These are phyloP conservation scores for Caenorhabditis doughertyi DNA, from an alignment of 2,888 invertebrate genomes.

Conservation along the genomic window DNA sequence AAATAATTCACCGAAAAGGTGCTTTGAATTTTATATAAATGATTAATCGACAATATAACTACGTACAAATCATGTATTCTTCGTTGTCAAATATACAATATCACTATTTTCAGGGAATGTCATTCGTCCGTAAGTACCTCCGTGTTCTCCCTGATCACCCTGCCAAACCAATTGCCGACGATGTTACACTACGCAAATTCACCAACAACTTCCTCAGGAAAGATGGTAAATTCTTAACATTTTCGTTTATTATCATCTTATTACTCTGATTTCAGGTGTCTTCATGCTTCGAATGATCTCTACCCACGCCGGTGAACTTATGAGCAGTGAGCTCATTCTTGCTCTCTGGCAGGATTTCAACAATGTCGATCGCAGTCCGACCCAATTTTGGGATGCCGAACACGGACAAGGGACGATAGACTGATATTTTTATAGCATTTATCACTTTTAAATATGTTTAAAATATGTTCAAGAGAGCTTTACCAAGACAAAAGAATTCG, in stretches of 20 bases:
- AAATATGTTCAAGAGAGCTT: constrained; percentile 17
- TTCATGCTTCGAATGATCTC: constrained; percentile 83
- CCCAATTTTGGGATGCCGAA: constrained; percentile 82
- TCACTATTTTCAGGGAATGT: constrained; percentile 74
- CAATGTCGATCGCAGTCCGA: constrained; percentile 82
- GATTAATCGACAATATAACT: too few species aligned
- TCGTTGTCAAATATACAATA: too few species aligned
- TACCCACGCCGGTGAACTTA: constrained; percentile 83
- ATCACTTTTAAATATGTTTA: not conserved
- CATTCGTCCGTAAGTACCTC: constrained; percentile 82
- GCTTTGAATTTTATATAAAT: too few species aligned
- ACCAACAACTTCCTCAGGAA: constrained; percentile 82
- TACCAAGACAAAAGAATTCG: not conserved
- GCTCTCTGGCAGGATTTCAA: constrained; percentile 83
- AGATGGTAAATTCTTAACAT: constrained; percentile 55
- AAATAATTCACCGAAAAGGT: too few species aligned
- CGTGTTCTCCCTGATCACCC: constrained; percentile 83
- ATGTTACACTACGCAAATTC: constrained; percentile 82
- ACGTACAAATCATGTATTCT: too few species aligned
- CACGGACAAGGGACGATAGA: constrained; percentile 75
- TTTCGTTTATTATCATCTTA: too few species aligned
- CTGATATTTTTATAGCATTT: constrained; percentile 34
- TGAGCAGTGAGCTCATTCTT: constrained; percentile 82
- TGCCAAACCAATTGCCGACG: constrained; percentile 81
- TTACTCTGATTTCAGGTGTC: constrained; percentile 75